Conservation (phyloP, 2,797 vertebrate genomes). For the Scleropages formosus region DNA sequence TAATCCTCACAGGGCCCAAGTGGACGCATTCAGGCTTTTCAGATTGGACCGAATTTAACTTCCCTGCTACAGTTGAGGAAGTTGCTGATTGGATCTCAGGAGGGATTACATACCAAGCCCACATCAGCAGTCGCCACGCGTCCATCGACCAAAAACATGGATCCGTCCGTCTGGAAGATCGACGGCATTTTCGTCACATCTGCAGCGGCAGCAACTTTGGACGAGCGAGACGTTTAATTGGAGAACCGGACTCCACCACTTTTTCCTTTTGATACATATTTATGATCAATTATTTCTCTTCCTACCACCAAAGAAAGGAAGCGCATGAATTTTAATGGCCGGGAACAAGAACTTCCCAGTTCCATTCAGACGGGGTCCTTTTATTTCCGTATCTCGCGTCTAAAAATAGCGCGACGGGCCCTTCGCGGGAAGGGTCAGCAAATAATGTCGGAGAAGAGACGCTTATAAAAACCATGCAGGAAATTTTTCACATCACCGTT, state of each 20-base stretch:
- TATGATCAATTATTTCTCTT: conserved; percentile 28
- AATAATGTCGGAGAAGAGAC: conserved; percentile 24
- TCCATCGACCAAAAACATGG: background rate
- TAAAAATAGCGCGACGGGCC: conserved; percentile 44
- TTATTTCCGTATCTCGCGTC: conserved; percentile 39
- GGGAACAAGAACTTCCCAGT: background rate
- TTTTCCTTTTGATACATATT: conserved; percentile 15
- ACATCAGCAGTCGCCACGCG: background rate
- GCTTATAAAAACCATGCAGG: background rate
- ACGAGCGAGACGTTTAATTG: conserved; percentile 1
- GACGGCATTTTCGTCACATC: background rate
- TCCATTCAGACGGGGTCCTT: conserved; percentile 20
- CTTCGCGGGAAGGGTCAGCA: conserved; percentile 29
- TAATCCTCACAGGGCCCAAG: background rate
- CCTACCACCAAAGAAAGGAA: conserved; percentile 18
- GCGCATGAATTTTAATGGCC: conserved; percentile 25
- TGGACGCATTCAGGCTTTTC: background rate
- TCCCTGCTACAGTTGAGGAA: background rate
- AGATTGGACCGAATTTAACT: conserved; percentile 1
- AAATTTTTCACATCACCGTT: too few relatives aligned
- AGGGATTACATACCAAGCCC: background rate
- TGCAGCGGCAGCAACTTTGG: background rate
- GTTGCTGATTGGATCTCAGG: background rate
- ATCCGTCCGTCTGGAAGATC: background rate
- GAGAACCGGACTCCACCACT: background rate